These are phyloP conservation scores for Drosophila quinaria DNA, from an alignment of 2,888 invertebrate species.

Conservation along the genomic window DNA sequence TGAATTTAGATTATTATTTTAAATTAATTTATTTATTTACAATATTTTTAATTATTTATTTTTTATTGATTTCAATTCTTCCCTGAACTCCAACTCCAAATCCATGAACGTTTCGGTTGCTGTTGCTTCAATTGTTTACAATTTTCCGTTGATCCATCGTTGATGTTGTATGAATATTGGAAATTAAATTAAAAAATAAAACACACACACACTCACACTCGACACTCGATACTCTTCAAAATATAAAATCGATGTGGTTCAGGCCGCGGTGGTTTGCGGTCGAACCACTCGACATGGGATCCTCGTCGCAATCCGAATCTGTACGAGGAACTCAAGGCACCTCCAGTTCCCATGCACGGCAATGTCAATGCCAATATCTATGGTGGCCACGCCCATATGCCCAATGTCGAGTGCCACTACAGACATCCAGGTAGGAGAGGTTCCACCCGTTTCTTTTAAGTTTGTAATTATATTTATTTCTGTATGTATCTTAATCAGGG, in stretches of 20 bases:
- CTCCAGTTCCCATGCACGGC: constrained; percentile 86
- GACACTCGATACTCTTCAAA: constrained; percentile 24
- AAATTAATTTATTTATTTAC: constrained; percentile 16
- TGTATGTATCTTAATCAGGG: not conserved
- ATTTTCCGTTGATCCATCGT: constrained; percentile 52
- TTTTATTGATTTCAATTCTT: constrained; percentile 42
- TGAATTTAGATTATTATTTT: constrained; percentile 75
- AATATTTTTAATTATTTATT: constrained; percentile 13
- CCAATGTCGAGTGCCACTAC: constrained; percentile 84
- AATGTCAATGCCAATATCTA: constrained; percentile 83
- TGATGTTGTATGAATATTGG: constrained; percentile 77
- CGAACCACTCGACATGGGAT: constrained; percentile 93
- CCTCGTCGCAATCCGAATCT: constrained; percentile 91
- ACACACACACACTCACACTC: constrained; percentile 40
- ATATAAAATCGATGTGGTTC: constrained; percentile 44
- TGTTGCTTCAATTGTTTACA: constrained; percentile 53
- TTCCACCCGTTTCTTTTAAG: constrained; percentile 17
- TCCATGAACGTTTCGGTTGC: constrained; percentile 62
- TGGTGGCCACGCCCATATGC: constrained; percentile 75
- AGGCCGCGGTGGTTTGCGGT: constrained; percentile 85
- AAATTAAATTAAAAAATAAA: constrained; percentile 57
- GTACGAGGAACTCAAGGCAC: constrained; percentile 94
- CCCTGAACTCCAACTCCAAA: constrained; percentile 28
- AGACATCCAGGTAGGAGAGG: constrained; percentile 85
- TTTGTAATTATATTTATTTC: constrained; percentile 26